These are phyloP conservation scores for Microplitis manilae DNA, from an alignment of 2,888 invertebrate species.

Conservation along the genomic window DNA sequence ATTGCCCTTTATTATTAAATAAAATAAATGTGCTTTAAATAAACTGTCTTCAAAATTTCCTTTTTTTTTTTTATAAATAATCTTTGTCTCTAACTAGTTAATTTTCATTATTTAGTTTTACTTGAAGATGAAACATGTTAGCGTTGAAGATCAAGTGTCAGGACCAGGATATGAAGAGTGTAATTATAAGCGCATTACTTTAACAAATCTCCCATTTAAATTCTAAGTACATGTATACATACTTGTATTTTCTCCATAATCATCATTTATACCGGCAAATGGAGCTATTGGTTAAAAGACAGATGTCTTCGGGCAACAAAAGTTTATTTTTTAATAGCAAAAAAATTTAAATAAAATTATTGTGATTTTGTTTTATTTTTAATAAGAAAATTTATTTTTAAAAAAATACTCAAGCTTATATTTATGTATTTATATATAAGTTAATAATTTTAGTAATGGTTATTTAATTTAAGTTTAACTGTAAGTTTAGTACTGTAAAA, in stretches of 20 bases:
- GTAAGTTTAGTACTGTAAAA: neutral
- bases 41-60: too few relatives aligned
- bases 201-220: conserved; percentile 41
- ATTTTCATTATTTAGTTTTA: too few relatives aligned
- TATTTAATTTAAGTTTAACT: neutral
- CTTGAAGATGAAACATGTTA: conserved; percentile 12
- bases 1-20: too few relatives aligned
- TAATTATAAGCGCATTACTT: conserved; percentile 66
- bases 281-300: conserved; percentile 23
- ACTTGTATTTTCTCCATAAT: conserved; percentile 12
- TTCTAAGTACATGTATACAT: too few relatives aligned
- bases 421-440: too few relatives aligned
- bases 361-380: too few relatives aligned
- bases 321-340: neutral
- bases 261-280: conserved; percentile 36
- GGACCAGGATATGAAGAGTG: conserved; percentile 51
- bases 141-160: conserved; percentile 49
- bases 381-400: too few relatives aligned
- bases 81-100: neutral
- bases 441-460: neutral
- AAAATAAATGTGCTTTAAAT: too few relatives aligned
- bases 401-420: too few relatives aligned
- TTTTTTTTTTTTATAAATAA: neutral
- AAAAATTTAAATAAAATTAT: too few relatives aligned
- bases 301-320: conserved; percentile 16